These are phyloP conservation scores for Macquaria ambigua DNA, from an alignment of 2,113 vertebrate genomes.

Conservation along the genomic window DNA sequence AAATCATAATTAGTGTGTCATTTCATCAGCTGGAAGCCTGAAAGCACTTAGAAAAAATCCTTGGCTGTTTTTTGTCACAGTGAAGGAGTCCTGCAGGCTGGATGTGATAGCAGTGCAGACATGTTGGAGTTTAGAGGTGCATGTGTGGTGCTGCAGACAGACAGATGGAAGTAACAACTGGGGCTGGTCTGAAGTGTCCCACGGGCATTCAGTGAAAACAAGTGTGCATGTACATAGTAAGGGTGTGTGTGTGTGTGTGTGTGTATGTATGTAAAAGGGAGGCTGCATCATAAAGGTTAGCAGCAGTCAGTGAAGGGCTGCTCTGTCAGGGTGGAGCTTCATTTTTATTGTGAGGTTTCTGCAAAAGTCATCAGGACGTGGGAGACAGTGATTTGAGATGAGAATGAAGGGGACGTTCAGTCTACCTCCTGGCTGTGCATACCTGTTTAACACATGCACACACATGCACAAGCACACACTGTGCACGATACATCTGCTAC, in stretches of 20 bases:
- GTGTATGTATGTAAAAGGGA: not conserved
- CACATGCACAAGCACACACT: not conserved
- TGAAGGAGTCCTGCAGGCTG: not conserved
- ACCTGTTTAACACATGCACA: not conserved
- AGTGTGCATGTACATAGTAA: not conserved
- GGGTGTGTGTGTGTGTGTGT: not conserved
- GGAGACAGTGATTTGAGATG: slow-evolving; percentile 15
- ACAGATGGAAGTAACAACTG: slow-evolving; percentile 39
- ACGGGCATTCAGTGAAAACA: not conserved
- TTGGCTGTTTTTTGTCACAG: not conserved
- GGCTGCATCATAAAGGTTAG: slow-evolving; percentile 30
- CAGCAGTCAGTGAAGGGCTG: slow-evolving; percentile 10
- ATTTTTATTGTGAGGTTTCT: slow-evolving; percentile 6
- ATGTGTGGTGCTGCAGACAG: slow-evolving; percentile 25
- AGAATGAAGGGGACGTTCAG: not conserved
- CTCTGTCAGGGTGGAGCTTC: slow-evolving; percentile 42
- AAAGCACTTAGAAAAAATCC: not conserved
- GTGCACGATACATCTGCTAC: not conserved
- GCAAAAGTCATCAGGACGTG: slow-evolving; percentile 18
- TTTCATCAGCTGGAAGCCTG: slow-evolving; percentile 12
- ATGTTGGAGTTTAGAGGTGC: not conserved
- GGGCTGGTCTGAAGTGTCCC: slow-evolving; percentile 33
- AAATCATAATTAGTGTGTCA: not conserved
- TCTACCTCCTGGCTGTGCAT: not conserved
- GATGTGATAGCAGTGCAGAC: slow-evolving; percentile 2